A percentile compares a stretch with the other conserved stretches of the same genome.
Evolutionary conservation across 2,797 vertebrate species (phyloP).

Genomic region (Momotus momota): DNA sequence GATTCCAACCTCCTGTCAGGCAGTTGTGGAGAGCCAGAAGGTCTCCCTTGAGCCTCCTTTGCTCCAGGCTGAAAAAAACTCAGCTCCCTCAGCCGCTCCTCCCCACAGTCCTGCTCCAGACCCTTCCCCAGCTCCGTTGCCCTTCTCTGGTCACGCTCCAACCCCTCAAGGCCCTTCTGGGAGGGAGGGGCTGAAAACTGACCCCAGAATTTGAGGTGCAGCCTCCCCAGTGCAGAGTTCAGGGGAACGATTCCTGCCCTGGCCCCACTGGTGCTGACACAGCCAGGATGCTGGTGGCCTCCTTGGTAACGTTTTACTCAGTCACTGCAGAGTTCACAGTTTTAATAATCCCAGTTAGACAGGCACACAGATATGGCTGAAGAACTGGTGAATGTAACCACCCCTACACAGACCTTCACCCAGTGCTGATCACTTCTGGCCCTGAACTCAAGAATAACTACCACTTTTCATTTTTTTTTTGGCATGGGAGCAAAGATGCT

Average conservation of each 20-base stretch:
- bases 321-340: background rate
- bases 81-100: no score
- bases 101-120: no score
- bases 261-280: no score
- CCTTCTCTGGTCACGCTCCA: background rate
- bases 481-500: background rate
- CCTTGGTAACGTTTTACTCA: background rate
- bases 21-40: no score
- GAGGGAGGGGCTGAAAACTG: background rate
- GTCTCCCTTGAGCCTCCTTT: no score
- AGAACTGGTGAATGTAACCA: background rate
- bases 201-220: background rate
- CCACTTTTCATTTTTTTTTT: background rate
- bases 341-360: background rate
- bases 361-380: accelerated
- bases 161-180: background rate
- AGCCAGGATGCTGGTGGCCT: background rate
- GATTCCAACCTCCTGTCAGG: no score
- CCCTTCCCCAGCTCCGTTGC: no score
- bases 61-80: no score
- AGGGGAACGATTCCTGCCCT: background rate
- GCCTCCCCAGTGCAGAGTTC: background rate
- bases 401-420: background rate
- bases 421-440: background rate
- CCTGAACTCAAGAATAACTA: background rate